Percentiles rank a stretch among this genome's conserved stretches.
Conservation (phyloP, 2,113 vertebrate genomes). For the Boulengerochromis microlepis region DNA sequence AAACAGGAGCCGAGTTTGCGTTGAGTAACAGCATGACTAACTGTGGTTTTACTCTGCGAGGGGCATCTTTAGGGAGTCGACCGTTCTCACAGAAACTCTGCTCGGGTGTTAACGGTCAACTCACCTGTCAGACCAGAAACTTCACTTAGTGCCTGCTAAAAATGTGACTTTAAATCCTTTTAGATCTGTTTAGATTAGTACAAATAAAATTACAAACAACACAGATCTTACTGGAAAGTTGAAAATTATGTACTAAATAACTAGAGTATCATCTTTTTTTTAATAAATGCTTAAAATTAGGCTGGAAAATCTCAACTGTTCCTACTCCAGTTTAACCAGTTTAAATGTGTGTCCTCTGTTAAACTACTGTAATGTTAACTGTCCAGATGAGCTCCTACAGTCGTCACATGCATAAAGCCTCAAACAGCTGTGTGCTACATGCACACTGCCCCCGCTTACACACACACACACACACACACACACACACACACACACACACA, state of each 20-base stretch:
- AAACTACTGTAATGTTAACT: neutral
- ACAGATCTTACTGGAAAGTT: neutral
- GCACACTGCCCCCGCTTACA: neutral
- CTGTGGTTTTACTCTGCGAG: neutral
- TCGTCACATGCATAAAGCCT: neutral
- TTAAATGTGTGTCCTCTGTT: neutral
- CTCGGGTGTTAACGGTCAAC: neutral
- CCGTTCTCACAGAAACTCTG: neutral
- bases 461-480: neutral
- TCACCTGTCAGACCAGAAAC: neutral
- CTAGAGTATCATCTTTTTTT: neutral
- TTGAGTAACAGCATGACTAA: slow-evolving; percentile 1
- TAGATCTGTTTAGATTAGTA: neutral
- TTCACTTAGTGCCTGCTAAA: neutral
- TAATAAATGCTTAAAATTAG: neutral
- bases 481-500: neutral
- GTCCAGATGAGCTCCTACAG: neutral
- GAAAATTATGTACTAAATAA: neutral
- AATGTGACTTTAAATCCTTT: neutral
- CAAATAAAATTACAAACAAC: neutral
- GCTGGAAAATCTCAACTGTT: neutral
- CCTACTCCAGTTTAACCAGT: neutral
- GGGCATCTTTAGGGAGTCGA: neutral
- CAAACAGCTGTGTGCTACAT: neutral
- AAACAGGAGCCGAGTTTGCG: neutral